phyloP scores from a whole-genome alignment of 1,140 invertebrate species.

The Aporrectodea caliginosa region DNA sequence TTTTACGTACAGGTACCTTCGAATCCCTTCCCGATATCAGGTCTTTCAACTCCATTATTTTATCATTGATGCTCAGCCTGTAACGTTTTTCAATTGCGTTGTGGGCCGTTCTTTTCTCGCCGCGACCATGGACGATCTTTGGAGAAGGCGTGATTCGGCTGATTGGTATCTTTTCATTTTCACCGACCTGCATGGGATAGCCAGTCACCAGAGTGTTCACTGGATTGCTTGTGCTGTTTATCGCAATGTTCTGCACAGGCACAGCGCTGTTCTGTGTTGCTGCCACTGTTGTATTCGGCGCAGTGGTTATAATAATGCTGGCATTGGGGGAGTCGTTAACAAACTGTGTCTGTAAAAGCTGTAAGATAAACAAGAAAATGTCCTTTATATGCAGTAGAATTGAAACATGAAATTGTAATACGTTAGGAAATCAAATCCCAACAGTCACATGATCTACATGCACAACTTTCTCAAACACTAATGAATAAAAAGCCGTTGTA shows the following conservation, averaged over 20 bases:
- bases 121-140: not conserved
- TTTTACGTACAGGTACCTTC: constrained; percentile 72
- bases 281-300: not conserved
- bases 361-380: too few relatives aligned
- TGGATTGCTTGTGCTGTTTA: not conserved
- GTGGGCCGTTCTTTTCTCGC: constrained; percentile 62
- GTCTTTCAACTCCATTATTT: constrained; percentile 94
- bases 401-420: too few relatives aligned
- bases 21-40: constrained; percentile 88
- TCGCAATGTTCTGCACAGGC: not conserved
- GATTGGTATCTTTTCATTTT: constrained; percentile 1
- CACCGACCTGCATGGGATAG: not conserved
- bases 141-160: not conserved
- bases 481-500: too few relatives aligned
- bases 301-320: not conserved
- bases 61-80: constrained; percentile 96
- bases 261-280: not conserved
- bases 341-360: not conserved
- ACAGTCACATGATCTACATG: too few relatives aligned
- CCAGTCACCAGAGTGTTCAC: not conserved
- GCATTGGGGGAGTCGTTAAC: not conserved
- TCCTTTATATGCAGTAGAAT: too few relatives aligned
- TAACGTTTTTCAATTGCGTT: constrained; percentile 98
- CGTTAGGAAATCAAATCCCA: too few relatives aligned
- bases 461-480: too few relatives aligned